Base-by-base conservation (phyloP, 2,888 invertebrate species). In the Eledona agricola region DNA sequence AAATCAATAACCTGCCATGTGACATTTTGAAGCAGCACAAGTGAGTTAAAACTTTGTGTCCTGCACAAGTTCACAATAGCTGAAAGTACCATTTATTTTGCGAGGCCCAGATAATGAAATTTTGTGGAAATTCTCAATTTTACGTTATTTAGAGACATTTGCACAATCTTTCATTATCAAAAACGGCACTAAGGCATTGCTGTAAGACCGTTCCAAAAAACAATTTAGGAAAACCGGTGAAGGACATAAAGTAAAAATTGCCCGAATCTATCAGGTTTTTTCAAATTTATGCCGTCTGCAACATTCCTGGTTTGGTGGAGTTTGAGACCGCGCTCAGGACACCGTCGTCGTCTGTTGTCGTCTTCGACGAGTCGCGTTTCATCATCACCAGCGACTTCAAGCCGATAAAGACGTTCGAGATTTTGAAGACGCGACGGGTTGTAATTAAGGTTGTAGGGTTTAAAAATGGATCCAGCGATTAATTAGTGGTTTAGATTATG, bases 361-460 rank as follows among this genome's bases (percentile, higher is more conserved):
- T 6, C 3, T 45, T 45, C n/a, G 45, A 45, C 4, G 45, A 45
- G 12, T 34, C 45, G 2, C 11, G 12, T 6, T 32, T 45, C 9
- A 32, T 45, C 1, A 17, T 32, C 7, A 17, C 25, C 1, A 17
- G 9, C 5, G 34, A 45, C 6, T 3, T 25, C 6, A 16, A 22
- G 1, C 3, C 7, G 2, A 45, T 45, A 4, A 45, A 34, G 7
- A 25, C 34, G 32, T 11, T 45, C 12, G 45, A 45, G 16, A 11
- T 45, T 9, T 34, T 45, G n/a, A 10, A 45, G 11, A 34, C 32
- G 2, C 15, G 25, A 2, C 34, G 32, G 3, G 45, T 22, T 1
- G n/a, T 25, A 10, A 9, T 31, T 15, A 34, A 34, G 16, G 34
- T 43, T 15, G 23, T 3, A 6, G 2, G 11, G 5, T 19, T 19